Percentiles rank a stretch among this genome's conserved stretches.
Evolutionary conservation across 2,797 vertebrate genomes (phyloP).

Genomic region (Fundulus diaphanus): DNA sequence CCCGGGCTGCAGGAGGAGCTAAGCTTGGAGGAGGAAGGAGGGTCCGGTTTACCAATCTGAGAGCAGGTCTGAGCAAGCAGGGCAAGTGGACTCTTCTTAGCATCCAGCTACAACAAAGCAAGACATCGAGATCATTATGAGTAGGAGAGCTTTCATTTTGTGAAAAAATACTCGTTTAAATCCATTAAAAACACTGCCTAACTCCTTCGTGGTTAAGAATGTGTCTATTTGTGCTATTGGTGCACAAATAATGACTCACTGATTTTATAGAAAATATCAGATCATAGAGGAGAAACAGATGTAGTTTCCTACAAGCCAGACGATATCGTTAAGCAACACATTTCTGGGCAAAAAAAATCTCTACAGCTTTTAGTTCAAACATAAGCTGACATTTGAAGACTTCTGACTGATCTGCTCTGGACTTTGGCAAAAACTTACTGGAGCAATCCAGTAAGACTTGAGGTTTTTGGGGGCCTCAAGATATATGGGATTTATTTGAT

Average conservation of each 20-base stretch:
- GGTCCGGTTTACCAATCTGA: constrained; percentile 84
- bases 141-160: neutral
- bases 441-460: too few species aligned
- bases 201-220: neutral
- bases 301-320: neutral
- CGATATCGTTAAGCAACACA: neutral
- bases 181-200: neutral
- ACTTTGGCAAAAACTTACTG: neutral
- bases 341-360: neutral
- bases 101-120: constrained; percentile 87
- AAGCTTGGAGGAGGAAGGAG: constrained; percentile 91
- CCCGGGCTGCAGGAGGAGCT: constrained; percentile 81
- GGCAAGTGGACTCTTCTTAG: constrained; percentile 83
- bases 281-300: neutral
- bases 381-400: neutral
- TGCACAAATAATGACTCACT: neutral
- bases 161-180: neutral
- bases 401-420: neutral
- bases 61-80: constrained; percentile 97
- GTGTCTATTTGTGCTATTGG: neutral
- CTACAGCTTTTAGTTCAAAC: constrained; percentile 9
- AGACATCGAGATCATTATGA: constrained; percentile 3
- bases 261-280: neutral
- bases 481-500: neutral
- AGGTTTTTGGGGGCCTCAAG: neutral